These are phyloP conservation scores for Siniperca obscura DNA, from an alignment of 2,797 vertebrate genomes.

Conservation along the genomic window DNA sequence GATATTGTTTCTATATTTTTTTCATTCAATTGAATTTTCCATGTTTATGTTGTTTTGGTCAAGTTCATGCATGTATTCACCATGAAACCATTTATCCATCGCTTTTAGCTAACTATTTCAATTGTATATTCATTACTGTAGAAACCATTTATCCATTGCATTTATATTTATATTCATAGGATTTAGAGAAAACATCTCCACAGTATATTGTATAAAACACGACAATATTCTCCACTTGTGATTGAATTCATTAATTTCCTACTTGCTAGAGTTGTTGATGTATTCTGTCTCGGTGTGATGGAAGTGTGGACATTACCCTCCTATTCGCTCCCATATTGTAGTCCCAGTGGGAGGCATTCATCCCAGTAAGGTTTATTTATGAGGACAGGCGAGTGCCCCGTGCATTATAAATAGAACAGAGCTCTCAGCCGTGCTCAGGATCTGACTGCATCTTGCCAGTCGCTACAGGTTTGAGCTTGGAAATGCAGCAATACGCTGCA, in stretches of 20 bases:
- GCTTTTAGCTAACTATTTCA: neutral
- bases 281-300: constrained; percentile 44
- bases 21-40: neutral
- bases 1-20: neutral
- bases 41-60: neutral
- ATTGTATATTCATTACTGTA: neutral
- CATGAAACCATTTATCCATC: neutral
- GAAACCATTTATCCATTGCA: neutral
- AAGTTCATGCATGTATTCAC: neutral
- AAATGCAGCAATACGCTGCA: constrained; percentile 21
- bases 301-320: constrained; percentile 69
- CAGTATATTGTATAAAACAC: neutral
- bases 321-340: constrained; percentile 67
- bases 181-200: neutral
- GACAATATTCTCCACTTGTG: constrained; percentile 11
- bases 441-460: constrained; percentile 59
- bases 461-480: constrained; percentile 55
- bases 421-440: constrained; percentile 66
- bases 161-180: too few relatives aligned
- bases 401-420: constrained; percentile 80
- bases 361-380: constrained; percentile 79
- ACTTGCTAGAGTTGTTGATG: constrained; percentile 33
- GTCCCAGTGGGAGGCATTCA: constrained; percentile 76
- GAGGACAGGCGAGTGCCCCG: constrained; percentile 75
- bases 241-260: constrained; percentile 49